Evolutionary conservation across 2,113 vertebrate genomes (phyloP).

Genomic region (Phocoena sinus): DNA sequence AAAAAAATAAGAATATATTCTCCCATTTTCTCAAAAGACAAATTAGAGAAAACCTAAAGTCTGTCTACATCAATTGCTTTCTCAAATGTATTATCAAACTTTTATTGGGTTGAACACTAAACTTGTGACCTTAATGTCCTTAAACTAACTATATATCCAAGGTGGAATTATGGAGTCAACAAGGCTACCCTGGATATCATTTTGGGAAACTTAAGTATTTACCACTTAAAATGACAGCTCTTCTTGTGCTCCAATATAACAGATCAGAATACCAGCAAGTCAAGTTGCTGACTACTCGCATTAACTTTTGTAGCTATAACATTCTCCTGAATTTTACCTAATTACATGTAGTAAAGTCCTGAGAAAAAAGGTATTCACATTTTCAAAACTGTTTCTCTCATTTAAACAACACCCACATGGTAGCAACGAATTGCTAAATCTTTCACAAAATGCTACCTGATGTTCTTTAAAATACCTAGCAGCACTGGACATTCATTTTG

Average conservation of each 20-base stretch:
- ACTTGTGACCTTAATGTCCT: background rate
- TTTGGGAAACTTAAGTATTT: background rate
- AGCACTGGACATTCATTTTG: slow-evolving; percentile 38
- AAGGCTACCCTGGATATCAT: background rate
- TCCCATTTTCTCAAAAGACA: background rate
- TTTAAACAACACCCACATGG: background rate
- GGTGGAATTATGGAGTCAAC: background rate
- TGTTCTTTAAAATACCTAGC: slow-evolving; percentile 38
- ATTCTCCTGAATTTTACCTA: background rate
- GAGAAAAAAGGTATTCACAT: background rate
- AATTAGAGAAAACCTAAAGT: background rate
- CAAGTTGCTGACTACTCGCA: background rate
- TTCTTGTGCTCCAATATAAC: background rate
- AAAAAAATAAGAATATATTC: background rate
- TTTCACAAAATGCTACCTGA: slow-evolving; percentile 52
- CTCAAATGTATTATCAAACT: background rate
- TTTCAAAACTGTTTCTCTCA: slow-evolving; percentile 24
- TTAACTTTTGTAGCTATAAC: background rate
- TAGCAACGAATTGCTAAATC: background rate
- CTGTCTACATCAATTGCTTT: background rate
- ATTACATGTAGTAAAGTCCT: background rate
- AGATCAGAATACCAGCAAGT: background rate
- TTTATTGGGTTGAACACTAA: background rate
- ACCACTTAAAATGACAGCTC: background rate
- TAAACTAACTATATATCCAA: background rate